A percentile compares a stretch with the other conserved stretches of the same genome.
phyloP scores from a whole-genome alignment of 2,888 invertebrate species.

The Trisateles emortualis region DNA sequence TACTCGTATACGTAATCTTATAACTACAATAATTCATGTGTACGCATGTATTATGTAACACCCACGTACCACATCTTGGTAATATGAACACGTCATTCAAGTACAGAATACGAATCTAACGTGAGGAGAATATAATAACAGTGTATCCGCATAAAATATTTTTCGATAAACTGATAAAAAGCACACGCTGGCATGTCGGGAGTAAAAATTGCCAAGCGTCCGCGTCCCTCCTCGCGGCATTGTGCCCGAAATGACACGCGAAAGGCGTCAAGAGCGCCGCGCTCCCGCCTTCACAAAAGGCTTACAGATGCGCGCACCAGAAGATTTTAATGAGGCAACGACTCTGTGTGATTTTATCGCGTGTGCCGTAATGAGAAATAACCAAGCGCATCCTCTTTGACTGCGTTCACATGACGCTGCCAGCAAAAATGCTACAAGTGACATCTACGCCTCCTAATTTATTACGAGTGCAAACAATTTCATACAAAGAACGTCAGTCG shows the following conservation, averaged over 20 bases:
- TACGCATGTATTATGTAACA: constrained; percentile 36
- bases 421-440: constrained; percentile 73
- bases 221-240: constrained; percentile 70
- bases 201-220: constrained; percentile 73
- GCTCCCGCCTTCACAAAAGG: constrained; percentile 82
- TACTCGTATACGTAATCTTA: constrained; percentile 20
- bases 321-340: constrained; percentile 87
- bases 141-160: constrained; percentile 64
- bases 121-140: constrained; percentile 63
- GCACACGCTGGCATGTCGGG: constrained; percentile 68
- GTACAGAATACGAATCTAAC: constrained; percentile 55
- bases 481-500: constrained; percentile 23
- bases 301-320: constrained; percentile 86
- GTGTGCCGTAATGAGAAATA: constrained; percentile 85
- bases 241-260: constrained; percentile 86
- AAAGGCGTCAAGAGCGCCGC: constrained; percentile 83
- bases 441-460: constrained; percentile 57
- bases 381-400: constrained; percentile 85
- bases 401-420: constrained; percentile 68
- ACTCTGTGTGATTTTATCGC: constrained; percentile 86
- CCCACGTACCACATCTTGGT: constrained; percentile 29
- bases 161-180: constrained; percentile 75
- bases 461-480: constrained; percentile 36
- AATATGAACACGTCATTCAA: constrained; percentile 52
- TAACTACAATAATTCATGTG: constrained; percentile 37